These are phyloP conservation scores for Hypomesus transpacificus DNA, from an alignment of 2,113 vertebrate genomes.

Conservation along the genomic window DNA sequence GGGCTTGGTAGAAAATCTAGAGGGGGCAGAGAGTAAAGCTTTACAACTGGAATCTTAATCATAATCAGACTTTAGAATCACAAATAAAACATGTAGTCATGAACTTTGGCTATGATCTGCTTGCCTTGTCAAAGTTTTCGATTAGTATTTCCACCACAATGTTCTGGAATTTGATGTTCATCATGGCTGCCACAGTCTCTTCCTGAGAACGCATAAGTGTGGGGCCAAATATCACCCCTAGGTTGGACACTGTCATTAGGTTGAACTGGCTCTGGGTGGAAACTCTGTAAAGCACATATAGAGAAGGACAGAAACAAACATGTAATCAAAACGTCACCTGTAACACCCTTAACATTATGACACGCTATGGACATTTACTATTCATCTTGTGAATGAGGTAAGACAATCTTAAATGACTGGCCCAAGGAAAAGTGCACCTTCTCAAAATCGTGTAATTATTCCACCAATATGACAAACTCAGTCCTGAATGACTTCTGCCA, in stretches of 20 bases:
- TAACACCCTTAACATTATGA: no score
- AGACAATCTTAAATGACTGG: no score
- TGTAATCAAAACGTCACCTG: neutral
- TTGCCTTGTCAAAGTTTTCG: constrained; percentile 93
- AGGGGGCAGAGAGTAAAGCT: neutral
- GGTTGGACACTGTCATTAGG: constrained; percentile 96
- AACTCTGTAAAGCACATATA: constrained; percentile 71
- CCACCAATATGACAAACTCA: neutral
- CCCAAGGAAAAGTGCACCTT: no score
- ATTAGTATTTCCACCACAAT: constrained; percentile 97
- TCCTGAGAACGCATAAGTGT: constrained; percentile 96
- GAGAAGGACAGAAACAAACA: neutral
- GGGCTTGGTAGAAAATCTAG: constrained; percentile 89
- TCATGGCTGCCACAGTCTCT: constrained; percentile 98
- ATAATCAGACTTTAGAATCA: neutral
- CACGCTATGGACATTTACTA: no score
- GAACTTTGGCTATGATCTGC: neutral
- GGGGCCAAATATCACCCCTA: constrained; percentile 96
- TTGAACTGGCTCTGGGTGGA: constrained; percentile 91
- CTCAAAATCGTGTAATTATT: neutral
- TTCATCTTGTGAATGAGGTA: no score
- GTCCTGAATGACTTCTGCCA: neutral
- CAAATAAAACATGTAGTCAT: neutral
- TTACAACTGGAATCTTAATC: neutral
- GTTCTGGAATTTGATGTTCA: constrained; percentile 99